These are phyloP conservation scores for Champsocephalus gunnari DNA, from an alignment of 2,797 vertebrate species.

Conservation along the genomic window DNA sequence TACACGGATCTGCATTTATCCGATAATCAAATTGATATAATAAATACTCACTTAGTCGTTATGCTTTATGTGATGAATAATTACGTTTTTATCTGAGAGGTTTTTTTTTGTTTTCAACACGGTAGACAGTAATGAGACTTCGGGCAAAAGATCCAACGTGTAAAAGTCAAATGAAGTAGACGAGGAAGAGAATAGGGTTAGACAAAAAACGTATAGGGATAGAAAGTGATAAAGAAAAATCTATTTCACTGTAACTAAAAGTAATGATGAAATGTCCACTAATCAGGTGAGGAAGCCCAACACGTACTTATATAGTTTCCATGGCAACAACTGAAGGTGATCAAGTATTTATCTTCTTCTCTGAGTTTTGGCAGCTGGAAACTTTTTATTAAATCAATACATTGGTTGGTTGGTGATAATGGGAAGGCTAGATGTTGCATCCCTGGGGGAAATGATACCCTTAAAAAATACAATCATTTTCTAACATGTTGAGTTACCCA, in stretches of 20 bases:
- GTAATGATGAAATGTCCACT: neutral
- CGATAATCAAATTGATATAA: neutral
- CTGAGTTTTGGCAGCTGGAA: neutral
- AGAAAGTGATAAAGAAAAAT: neutral
- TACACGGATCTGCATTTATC: neutral
- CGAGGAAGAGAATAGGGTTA: neutral
- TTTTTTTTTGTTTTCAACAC: neutral
- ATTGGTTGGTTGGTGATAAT: neutral
- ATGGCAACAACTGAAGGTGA: neutral
- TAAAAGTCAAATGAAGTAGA: neutral
- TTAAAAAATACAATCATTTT: neutral
- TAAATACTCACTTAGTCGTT: neutral
- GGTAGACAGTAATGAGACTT: neutral
- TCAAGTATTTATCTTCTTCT: neutral
- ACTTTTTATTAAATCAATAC: neutral
- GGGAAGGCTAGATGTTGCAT: neutral
- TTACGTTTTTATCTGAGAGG: neutral
- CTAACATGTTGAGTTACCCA: neutral
- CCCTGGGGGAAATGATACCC: neutral
- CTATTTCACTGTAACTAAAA: neutral
- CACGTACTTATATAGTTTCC: neutral
- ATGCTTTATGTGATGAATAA: conserved; percentile 1
- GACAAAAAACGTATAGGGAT: neutral
- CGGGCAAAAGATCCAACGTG: neutral
- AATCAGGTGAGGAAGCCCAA: neutral